Conservation (phyloP, 2,797 vertebrate species). For the Malacoctenus gilli region DNA sequence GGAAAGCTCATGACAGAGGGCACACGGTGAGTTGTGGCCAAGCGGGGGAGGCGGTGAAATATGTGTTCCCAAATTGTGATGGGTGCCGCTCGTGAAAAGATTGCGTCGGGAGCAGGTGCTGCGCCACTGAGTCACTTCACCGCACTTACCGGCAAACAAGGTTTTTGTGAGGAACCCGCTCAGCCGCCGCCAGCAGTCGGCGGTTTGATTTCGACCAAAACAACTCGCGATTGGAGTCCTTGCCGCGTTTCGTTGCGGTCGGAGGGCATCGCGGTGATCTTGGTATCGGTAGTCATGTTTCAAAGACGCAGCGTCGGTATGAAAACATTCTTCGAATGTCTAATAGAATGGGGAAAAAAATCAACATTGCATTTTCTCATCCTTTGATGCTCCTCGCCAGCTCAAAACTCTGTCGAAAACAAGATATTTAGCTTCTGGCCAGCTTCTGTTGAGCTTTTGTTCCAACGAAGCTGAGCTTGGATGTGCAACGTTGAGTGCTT, state of each 20-base stretch:
- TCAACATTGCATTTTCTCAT: too few species aligned
- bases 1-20: slow-evolving; percentile 43
- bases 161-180: slow-evolving; percentile 1
- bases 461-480: too few species aligned
- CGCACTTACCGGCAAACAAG: slow-evolving; percentile 11
- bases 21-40: slow-evolving; percentile 23
- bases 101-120: slow-evolving; percentile 47
- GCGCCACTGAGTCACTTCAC: slow-evolving; percentile 27
- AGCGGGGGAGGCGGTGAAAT: slow-evolving; percentile 41
- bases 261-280: background rate
- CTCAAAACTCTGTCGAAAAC: too few species aligned
- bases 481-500: too few species aligned
- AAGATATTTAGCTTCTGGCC: too few species aligned
- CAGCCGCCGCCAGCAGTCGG: background rate
- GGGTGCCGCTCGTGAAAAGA: slow-evolving; percentile 42
- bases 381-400: too few species aligned
- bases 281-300: background rate
- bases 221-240: background rate
- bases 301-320: background rate
- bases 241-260: slow-evolving; percentile 6
- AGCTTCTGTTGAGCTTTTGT: too few species aligned
- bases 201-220: background rate
- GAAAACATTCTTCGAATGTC: too few species aligned
- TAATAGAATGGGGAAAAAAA: too few species aligned
- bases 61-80: slow-evolving; percentile 38